Base-by-base conservation (phyloP, 2,113 vertebrate genomes). In the Chamaetylas fuelleborni region DNA sequence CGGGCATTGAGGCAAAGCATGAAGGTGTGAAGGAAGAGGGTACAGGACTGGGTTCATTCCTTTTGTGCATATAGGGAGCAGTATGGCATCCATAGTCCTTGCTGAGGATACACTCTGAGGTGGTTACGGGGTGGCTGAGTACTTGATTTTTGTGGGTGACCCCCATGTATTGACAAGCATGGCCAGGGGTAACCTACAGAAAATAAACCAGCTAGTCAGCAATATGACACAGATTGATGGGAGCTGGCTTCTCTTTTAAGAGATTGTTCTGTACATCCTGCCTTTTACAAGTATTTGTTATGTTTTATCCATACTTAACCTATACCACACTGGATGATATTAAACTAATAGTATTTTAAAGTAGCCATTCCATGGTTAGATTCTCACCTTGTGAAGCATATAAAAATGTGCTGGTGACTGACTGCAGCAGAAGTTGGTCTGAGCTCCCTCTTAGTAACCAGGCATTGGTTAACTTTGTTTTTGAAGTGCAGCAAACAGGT, bases 131-230 rank as follows among this genome's bases (percentile, higher is more conserved):
- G 23, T 70, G 45, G 23, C 45, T 5, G 43, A 17, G 18, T 11
- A 25, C 0, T 3, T 11, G 23, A 7, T 6, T 73, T 47, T 23
- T 66, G 64, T 42, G 60, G 31, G 56, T 65, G 25, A 66, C 40
- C 34, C 54, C 12, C 29, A 18, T 7, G 4, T 0, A 0, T 14
- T 43, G 34, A 54, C 51, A 48, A 50, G 15, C n/a, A 33, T 0
- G 34, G 26, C 16, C 29, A 43, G 29, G 8, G 14, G 14, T 51
- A 62, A 43, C 33, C n/a, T 31, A 29, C 42, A 83, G 72, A 81
- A 65, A 43, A 77, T 26, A 72, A 69, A 58, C 2, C 29, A 83
- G 18, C 33, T 77, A n/a, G 14, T 54, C 71, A 77, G 48, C 11
- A 53, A 14, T 11, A 17, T 4, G 29, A 38, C 65, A 45, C 38